Base-by-base conservation (phyloP, 2,797 vertebrate species). In the Brachyrhaphis roseni region DNA sequence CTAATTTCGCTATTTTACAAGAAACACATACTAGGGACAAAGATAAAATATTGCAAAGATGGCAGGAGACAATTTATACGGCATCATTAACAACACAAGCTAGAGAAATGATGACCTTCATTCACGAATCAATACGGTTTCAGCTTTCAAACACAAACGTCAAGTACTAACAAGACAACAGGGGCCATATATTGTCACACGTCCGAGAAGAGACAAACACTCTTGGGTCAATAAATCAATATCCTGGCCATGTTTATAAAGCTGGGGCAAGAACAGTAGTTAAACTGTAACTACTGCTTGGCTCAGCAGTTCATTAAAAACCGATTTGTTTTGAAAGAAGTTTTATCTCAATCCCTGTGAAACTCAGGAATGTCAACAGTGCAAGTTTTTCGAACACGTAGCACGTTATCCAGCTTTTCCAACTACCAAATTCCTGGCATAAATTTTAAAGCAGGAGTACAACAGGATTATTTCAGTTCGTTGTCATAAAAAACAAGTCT, bases 141-240 rank as follows among this genome's bases (percentile, higher is more conserved):
- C 6, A 26, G 41, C 18, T 11, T 11, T 46, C 16, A 51, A 34
- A 34, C 47, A 31, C 31, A 34, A 36, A 51, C 23, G 47, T 39
- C 4, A 10, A 51, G 8, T 51, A 39, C 28, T 12, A 73, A 18
- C 34, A 26, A 39, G 10, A 51, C 13, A 39, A 16, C 20, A 53
- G 12, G 20, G 15, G 23, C 23, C 34, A 41, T n/a, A 28, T 55
- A 26, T 26, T 55, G 47, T n/a, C 68, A 72, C 41, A 72, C 4
- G 20, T 41, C 20, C 13, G 28, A 46, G n/a, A 72, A 46, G 41
- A 72, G 68, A 72, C 68, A 68, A 43, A 41, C 39, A n/a, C 64
- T 15, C 68, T 72, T 72, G 43, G 15, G 68, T 46, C 68, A 72
- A 72, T 72, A 72, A 72, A 72, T 72, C 68, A 46, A 72, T 72